Evolutionary conservation across 92 coral and sea anemone genomes (phyloP).

Genomic region (Porites rus): DNA sequence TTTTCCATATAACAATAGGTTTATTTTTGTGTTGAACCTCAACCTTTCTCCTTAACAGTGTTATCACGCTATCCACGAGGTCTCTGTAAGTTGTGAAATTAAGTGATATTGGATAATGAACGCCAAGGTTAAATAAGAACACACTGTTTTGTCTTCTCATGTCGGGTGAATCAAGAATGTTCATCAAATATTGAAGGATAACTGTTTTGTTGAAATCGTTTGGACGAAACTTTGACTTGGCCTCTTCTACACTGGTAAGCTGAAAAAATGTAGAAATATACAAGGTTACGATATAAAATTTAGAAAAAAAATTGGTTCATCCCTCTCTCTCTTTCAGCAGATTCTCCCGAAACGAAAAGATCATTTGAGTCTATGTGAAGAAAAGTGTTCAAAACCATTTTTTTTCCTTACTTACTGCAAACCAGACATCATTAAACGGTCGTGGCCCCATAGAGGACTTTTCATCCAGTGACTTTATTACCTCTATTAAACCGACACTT

Average conservation of each 20-base stretch:
- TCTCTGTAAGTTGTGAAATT: slow-evolving; percentile 61
- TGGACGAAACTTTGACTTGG: slow-evolving; percentile 59
- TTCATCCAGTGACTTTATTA: too few relatives aligned
- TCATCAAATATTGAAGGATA: slow-evolving; percentile 44
- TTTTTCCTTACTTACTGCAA: too few relatives aligned
- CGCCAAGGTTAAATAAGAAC: slow-evolving; percentile 67
- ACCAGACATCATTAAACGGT: too few relatives aligned
- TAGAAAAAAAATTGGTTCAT: too few relatives aligned
- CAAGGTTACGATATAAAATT: neutral
- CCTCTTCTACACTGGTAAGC: slow-evolving; percentile 47
- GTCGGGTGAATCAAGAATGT: slow-evolving; percentile 42
- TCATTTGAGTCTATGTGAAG: too few relatives aligned
- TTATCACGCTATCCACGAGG: slow-evolving; percentile 51
- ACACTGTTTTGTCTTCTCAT: slow-evolving; percentile 54
- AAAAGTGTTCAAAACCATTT: too few relatives aligned
- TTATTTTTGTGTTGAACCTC: neutral
- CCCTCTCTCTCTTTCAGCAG: too few relatives aligned
- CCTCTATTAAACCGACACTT: too few relatives aligned
- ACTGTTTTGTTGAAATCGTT: slow-evolving; percentile 54
- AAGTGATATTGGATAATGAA: slow-evolving; percentile 62
- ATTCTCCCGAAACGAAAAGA: too few relatives aligned
- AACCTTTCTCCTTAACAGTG: slow-evolving; percentile 27
- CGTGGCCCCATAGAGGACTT: too few relatives aligned
- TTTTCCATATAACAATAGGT: slow-evolving; percentile 64
- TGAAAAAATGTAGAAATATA: slow-evolving; percentile 2